Conservation (phyloP, 2,113 vertebrate species). For the Cynoglossus semilaevis region DNA sequence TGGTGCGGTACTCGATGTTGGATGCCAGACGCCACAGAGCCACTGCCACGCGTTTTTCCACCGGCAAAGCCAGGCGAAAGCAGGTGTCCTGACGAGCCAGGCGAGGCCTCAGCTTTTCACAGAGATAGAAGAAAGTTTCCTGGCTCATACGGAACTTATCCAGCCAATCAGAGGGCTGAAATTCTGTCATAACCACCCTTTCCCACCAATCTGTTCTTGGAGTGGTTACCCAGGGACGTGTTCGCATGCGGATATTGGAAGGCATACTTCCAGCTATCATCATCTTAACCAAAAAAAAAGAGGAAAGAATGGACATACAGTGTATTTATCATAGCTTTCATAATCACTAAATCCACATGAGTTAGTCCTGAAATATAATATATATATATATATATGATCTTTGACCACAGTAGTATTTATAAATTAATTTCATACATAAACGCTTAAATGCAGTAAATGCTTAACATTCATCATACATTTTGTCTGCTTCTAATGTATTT, state of each 20-base stretch:
- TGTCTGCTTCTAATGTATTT: no score
- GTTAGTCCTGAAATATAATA: no score
- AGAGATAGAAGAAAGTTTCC: slow-evolving; percentile 77
- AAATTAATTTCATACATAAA: no score
- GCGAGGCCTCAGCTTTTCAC: slow-evolving; percentile 72
- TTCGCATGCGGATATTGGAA: slow-evolving; percentile 55
- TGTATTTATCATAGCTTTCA: no score
- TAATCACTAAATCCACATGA: neutral
- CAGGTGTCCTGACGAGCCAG: slow-evolving; percentile 78
- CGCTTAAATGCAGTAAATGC: no score
- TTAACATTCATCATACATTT: no score
- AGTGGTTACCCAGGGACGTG: slow-evolving; percentile 73
- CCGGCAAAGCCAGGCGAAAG: slow-evolving; percentile 74
- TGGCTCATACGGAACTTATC: slow-evolving; percentile 80
- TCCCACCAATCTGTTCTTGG: slow-evolving; percentile 80
- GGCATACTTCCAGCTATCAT: slow-evolving; percentile 66
- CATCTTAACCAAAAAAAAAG: slow-evolving; percentile 49
- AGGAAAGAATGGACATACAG: neutral
- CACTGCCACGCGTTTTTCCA: slow-evolving; percentile 79
- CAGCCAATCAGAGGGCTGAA: slow-evolving; percentile 78
- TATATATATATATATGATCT: no score
- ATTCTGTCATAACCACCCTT: slow-evolving; percentile 76
- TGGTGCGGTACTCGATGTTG: slow-evolving; percentile 78
- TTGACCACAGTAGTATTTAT: no score
- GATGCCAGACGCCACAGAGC: slow-evolving; percentile 79